Evolutionary conservation across 1,140 invertebrate species (phyloP).

Genomic region (Tenebrio molitor): DNA sequence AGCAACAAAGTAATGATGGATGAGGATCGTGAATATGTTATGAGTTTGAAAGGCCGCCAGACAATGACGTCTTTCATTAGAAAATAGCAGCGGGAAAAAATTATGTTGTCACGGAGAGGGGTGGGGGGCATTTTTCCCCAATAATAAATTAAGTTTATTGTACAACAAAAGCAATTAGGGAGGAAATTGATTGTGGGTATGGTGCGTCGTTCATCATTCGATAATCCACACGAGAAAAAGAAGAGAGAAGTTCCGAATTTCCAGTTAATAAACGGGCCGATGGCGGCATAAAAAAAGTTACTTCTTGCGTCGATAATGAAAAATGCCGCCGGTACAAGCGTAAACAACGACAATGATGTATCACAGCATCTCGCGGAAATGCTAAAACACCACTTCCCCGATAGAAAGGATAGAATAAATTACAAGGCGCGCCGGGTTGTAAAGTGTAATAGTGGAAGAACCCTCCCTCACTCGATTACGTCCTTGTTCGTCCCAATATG

Average conservation of each 20-base stretch:
- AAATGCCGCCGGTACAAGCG: slow-evolving; percentile 35
- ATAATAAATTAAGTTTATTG: neutral
- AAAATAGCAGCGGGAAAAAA: slow-evolving; percentile 1
- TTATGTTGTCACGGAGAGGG: neutral
- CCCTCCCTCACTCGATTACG: slow-evolving; percentile 34
- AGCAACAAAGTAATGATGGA: neutral
- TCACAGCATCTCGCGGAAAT: slow-evolving; percentile 23
- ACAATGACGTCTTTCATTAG: neutral
- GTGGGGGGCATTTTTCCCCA: neutral
- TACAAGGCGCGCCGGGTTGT: slow-evolving; percentile 23
- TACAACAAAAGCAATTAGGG: slow-evolving; percentile 23
- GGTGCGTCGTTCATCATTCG: neutral
- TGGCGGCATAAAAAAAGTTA: slow-evolving; percentile 6
- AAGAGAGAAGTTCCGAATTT: neutral
- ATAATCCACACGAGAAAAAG: slow-evolving; percentile 6
- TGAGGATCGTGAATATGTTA: neutral
- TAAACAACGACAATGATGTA: slow-evolving; percentile 43
- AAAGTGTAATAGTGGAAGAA: slow-evolving; percentile 28
- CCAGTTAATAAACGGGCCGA: slow-evolving; percentile 12
- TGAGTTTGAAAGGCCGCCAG: neutral
- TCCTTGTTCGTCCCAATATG: slow-evolving; percentile 33
- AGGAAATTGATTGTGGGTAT: too few relatives aligned
- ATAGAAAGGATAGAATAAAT: slow-evolving; percentile 33
- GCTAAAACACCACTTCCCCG: slow-evolving; percentile 35
- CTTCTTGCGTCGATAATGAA: slow-evolving; percentile 31